phyloP scores from a whole-genome alignment of 2,888 invertebrate genomes.

The Stegana nigrithorax region DNA sequence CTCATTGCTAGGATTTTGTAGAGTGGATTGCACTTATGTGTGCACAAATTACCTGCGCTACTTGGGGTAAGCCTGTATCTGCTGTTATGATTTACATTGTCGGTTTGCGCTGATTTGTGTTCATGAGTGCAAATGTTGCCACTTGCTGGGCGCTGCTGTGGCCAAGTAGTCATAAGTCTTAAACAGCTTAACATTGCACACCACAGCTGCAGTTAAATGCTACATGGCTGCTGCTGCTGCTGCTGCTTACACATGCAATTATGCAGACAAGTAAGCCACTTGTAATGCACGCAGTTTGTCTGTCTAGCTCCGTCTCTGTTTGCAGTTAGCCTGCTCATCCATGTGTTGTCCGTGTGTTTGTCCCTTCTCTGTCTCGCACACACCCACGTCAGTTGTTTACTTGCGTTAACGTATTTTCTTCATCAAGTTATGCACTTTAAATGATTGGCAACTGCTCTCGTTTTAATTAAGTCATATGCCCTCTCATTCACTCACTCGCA shows the following conservation, averaged over 20 bases:
- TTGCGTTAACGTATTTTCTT: neutral
- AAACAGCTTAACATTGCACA: too few species aligned
- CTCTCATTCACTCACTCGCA: too few species aligned
- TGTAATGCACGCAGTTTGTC: neutral
- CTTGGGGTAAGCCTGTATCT: neutral
- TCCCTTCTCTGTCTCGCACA: neutral
- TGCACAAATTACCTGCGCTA: neutral
- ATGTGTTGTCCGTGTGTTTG: neutral
- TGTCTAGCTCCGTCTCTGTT: neutral
- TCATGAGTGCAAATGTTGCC: slow-evolving; percentile 11
- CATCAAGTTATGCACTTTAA: slow-evolving; percentile 35
- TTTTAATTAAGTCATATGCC: slow-evolving; percentile 45
- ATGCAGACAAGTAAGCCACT: too few species aligned
- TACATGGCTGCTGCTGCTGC: too few species aligned
- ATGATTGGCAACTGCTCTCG: slow-evolving; percentile 38
- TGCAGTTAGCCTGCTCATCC: neutral
- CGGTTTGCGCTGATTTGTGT: too few species aligned
- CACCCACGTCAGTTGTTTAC: neutral
- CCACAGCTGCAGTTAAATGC: too few species aligned
- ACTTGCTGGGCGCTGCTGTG: neutral
- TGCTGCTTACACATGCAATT: neutral
- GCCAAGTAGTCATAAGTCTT: too few species aligned
- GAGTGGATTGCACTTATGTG: too few species aligned
- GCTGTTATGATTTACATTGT: too few species aligned
- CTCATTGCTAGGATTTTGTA: too few species aligned